Evolutionary conservation across 2,113 vertebrate species (phyloP).

Genomic region (Neotragus pygmaeus): DNA sequence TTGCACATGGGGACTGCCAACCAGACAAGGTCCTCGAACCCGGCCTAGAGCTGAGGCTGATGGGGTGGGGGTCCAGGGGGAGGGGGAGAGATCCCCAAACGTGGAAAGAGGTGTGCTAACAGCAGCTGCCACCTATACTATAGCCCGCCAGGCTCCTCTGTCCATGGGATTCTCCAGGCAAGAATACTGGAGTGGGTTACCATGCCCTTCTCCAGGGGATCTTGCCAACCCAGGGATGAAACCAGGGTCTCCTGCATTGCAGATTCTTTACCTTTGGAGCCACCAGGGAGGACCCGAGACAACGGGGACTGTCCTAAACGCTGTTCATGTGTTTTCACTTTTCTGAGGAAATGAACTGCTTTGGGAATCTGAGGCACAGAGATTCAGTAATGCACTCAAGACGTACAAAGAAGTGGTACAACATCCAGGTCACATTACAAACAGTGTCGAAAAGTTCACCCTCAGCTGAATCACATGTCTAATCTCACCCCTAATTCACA

Average conservation of each 20-base stretch:
- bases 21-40: neutral
- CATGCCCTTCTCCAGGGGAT: neutral
- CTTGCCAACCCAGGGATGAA: neutral
- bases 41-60: neutral
- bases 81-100: neutral
- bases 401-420: neutral
- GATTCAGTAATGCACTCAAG: neutral
- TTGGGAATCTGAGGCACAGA: neutral
- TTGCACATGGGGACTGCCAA: slow-evolving; percentile 66
- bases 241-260: neutral
- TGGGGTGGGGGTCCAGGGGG: neutral
- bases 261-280: neutral
- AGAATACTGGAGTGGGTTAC: neutral
- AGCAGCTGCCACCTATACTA: neutral
- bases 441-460: neutral
- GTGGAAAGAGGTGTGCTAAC: neutral
- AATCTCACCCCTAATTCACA: neutral
- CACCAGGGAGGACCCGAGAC: neutral
- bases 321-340: neutral
- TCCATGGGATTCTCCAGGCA: neutral
- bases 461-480: neutral
- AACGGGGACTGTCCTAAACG: neutral
- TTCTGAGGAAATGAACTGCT: neutral
- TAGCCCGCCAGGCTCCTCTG: neutral
- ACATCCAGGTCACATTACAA: neutral